Conservation (phyloP, 2,113 vertebrate species). For the Bettongia penicillata region DNA sequence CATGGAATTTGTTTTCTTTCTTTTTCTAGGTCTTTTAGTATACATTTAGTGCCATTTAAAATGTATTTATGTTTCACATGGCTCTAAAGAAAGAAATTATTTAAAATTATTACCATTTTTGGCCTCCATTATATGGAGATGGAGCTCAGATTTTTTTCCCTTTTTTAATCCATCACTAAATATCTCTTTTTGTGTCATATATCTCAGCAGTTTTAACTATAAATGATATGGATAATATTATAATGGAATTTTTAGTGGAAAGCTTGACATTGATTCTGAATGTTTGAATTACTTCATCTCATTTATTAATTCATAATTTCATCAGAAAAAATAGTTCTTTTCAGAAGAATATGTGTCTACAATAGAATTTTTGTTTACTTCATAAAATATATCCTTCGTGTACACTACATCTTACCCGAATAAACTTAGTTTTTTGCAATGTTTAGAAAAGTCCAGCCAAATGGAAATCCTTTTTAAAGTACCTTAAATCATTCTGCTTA, state of each 20-base stretch:
- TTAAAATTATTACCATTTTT: slow-evolving; percentile 10
- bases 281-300: neutral
- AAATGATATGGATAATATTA: slow-evolving; percentile 32
- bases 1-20: neutral
- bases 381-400: slow-evolving; percentile 41
- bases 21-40: slow-evolving; percentile 23
- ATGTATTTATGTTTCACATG: slow-evolving; percentile 41
- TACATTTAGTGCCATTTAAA: slow-evolving; percentile 40
- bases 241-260: slow-evolving; percentile 38
- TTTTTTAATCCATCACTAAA: slow-evolving; percentile 44
- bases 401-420: slow-evolving; percentile 26
- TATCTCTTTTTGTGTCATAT: neutral
- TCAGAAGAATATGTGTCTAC: neutral
- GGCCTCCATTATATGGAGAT: neutral
- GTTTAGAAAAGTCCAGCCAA: slow-evolving; percentile 42
- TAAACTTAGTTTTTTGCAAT: slow-evolving; percentile 63
- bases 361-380: neutral
- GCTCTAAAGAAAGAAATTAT: slow-evolving; percentile 28
- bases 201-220: slow-evolving; percentile 8
- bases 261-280: slow-evolving; percentile 25
- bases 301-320: neutral
- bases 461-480: slow-evolving; percentile 44
- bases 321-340: neutral
- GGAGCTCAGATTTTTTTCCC: neutral
- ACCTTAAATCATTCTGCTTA: slow-evolving; percentile 43